Evolutionary conservation across 2,113 vertebrate species (phyloP).

Genomic region (Ochotona curzoniae): DNA sequence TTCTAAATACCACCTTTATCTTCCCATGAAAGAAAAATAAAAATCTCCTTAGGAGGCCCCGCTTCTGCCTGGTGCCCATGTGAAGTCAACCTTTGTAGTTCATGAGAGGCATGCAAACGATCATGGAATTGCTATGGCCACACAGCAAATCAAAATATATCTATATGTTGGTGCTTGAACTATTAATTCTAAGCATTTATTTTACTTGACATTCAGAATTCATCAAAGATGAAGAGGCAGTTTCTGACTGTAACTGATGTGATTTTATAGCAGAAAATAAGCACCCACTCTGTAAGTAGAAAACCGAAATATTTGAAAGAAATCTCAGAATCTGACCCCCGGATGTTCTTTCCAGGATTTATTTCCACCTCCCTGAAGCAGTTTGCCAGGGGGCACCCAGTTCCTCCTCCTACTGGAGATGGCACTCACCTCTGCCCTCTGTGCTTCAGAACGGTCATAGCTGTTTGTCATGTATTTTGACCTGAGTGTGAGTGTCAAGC

Average conservation of each 20-base stretch:
- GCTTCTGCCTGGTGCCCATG: neutral
- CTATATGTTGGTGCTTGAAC: neutral
- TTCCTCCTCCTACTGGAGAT: neutral
- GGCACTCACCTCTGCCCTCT: neutral
- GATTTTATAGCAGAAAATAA: neutral
- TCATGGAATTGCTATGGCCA: neutral
- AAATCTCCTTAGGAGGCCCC: neutral
- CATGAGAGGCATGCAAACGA: neutral
- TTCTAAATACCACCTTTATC: neutral
- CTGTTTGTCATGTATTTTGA: neutral
- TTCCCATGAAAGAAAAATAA: neutral
- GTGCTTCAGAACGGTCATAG: neutral
- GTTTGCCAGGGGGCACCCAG: fast-evolving
- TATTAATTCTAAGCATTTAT: neutral
- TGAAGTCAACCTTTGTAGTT: neutral
- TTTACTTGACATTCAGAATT: neutral
- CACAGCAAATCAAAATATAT: neutral
- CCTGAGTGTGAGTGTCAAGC: fast-evolving
- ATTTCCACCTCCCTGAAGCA: neutral
- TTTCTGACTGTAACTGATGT: neutral
- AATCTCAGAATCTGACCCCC: neutral
- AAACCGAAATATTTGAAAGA: neutral
- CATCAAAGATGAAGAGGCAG: neutral
- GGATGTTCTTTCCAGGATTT: neutral
- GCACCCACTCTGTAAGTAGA: neutral